Conservation (phyloP, 2,888 invertebrate species). For the Linnaemya tessellans region DNA sequence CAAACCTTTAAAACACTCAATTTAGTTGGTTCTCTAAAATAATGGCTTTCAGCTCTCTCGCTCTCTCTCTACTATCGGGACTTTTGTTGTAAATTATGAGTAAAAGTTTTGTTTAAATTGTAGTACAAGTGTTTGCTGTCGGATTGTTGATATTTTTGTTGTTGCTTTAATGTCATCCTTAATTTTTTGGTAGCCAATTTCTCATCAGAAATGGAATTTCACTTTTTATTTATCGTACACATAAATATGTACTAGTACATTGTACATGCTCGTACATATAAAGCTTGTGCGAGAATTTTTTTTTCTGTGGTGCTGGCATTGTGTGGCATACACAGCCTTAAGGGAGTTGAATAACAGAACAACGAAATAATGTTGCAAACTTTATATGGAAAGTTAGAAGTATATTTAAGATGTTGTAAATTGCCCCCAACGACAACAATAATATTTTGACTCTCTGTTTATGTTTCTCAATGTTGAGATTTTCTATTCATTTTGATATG, state of each 20-base stretch:
- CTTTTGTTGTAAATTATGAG: conserved; percentile 24
- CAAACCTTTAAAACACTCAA: not conserved
- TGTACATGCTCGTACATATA: not conserved
- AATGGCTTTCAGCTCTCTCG: not conserved
- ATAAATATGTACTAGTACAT: not conserved
- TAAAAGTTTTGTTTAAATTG: conserved; percentile 66
- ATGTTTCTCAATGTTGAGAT: conserved; percentile 60
- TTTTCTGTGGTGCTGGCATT: conserved; percentile 16
- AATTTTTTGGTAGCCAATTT: conserved; percentile 50
- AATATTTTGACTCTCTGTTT: conserved; percentile 46
- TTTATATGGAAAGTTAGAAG: conserved; percentile 28
- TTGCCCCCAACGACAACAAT: not conserved
- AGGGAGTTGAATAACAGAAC: conserved; percentile 48
- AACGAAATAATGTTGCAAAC: conserved; percentile 25
- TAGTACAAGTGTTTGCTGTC: conserved; percentile 45
- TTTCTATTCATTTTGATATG: not conserved
- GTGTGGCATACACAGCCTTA: conserved; percentile 41
- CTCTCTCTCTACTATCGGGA: conserved; percentile 31
- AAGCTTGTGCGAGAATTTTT: conserved; percentile 1
- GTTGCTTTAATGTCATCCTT: conserved; percentile 22
- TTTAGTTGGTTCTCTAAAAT: conserved; percentile 6
- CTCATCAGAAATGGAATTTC: conserved; percentile 56
- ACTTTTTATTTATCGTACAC: conserved; percentile 71
- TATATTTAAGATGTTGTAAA: conserved; percentile 24
- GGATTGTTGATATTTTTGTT: conserved; percentile 46